A percentile compares a stretch with the other conserved stretches of the same genome.
Conservation (phyloP, 2,888 invertebrate genomes). For the Nudaria mundana region DNA sequence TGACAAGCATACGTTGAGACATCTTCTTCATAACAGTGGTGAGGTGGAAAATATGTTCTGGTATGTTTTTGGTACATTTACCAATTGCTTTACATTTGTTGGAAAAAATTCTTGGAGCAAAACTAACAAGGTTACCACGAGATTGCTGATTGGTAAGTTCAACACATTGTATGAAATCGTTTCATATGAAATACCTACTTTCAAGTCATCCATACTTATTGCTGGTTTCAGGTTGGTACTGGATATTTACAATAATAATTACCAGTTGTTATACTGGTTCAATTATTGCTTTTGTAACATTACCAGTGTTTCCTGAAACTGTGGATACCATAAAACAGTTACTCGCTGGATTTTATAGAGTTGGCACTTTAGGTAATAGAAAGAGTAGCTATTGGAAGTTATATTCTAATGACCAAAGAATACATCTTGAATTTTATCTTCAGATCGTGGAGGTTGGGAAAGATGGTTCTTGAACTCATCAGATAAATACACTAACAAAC, state of each 20-base stretch:
- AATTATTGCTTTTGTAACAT: slow-evolving; percentile 91
- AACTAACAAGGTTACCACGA: slow-evolving; percentile 85
- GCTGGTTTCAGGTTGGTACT: slow-evolving; percentile 84
- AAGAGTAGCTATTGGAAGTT: neutral
- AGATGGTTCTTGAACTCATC: slow-evolving; percentile 86
- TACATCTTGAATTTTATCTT: slow-evolving; percentile 12
- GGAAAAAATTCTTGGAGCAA: slow-evolving; percentile 87
- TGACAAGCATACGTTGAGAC: slow-evolving; percentile 84
- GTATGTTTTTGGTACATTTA: slow-evolving; percentile 93
- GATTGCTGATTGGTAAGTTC: slow-evolving; percentile 85
- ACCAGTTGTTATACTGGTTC: slow-evolving; percentile 92
- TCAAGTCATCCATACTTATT: slow-evolving; percentile 14
- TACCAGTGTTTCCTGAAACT: slow-evolving; percentile 88
- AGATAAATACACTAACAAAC: slow-evolving; percentile 81
- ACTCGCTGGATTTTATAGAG: slow-evolving; percentile 83
- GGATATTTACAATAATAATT: slow-evolving; percentile 92
- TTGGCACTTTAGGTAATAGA: slow-evolving; percentile 85
- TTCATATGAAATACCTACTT: neutral
- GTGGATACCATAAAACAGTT: slow-evolving; percentile 86
- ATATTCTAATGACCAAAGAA: neutral
- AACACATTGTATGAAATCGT: neutral
- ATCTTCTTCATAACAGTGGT: slow-evolving; percentile 84
- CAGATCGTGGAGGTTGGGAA: slow-evolving; percentile 89
- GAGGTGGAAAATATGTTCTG: slow-evolving; percentile 93
- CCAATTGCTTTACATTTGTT: slow-evolving; percentile 88